Evolutionary conservation across 30 jellyfish, hydroid and myxozoan species (phyloP).

Genomic region (Catostylus mosaicus): DNA sequence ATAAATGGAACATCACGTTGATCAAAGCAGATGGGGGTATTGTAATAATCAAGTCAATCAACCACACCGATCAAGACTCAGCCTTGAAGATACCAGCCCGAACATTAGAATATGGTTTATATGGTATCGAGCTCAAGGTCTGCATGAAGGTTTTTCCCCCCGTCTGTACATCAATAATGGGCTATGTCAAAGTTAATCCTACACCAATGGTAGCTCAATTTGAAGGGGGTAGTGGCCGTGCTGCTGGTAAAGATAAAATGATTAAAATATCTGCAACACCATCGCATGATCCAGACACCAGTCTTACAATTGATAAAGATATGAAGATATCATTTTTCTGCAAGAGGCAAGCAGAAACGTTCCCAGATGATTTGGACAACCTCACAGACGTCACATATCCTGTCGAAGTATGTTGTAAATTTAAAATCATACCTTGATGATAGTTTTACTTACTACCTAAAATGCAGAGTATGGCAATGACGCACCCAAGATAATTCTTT

Average conservation of each 20-base stretch:
- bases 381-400: conserved; percentile 45
- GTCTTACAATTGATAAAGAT: conserved; percentile 26
- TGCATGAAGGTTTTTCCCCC: conserved; percentile 72
- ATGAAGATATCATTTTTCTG: conserved; percentile 65
- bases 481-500: too few relatives aligned
- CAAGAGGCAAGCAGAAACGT: conserved; percentile 46
- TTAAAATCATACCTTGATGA: too few relatives aligned
- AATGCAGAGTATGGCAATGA: too few relatives aligned
- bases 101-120: conserved; percentile 53
- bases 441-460: too few relatives aligned
- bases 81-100: conserved; percentile 67
- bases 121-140: conserved; percentile 34
- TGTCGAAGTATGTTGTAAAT: neutral
- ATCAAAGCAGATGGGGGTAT: neutral
- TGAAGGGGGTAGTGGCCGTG: conserved; percentile 91
- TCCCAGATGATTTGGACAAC: conserved; percentile 28
- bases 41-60: neutral
- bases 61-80: conserved; percentile 23
- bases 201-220: conserved; percentile 69
- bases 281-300: conserved; percentile 88
- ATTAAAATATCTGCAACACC: conserved; percentile 59
- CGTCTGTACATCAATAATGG: conserved; percentile 45
- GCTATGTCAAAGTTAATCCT: conserved; percentile 63
- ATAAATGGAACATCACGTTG: conserved; percentile 56
- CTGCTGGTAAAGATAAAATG: conserved; percentile 71